Base-by-base conservation (phyloP, 2,113 vertebrate species). In the Falco punctatus region DNA sequence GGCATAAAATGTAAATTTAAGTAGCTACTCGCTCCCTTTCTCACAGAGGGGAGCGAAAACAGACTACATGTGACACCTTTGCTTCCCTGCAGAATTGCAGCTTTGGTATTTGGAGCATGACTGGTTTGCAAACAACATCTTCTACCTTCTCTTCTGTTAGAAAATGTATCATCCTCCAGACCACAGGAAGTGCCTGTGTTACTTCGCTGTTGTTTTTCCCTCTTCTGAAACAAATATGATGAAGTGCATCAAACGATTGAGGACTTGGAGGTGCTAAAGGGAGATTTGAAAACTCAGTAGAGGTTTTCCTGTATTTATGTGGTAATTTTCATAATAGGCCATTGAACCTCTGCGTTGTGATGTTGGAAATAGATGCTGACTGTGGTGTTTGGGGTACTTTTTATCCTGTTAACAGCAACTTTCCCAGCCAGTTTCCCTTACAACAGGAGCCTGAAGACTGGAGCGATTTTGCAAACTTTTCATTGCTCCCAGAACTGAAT, bases 401-500 rank as follows among this genome's bases (percentile, higher is more conserved):
- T 67, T 65, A 59, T 92, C 61, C 74, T 86, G 8, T 81, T 88
- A 71, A 46, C 51, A 83, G 24, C 44, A 93, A 27, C 27, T 42
- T 74, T 74, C 23, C 28, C 61, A 61, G 42, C 15, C 38, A 57
- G 64, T 52, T 62, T 92, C 72, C 57, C 46, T 94, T 86, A 58
- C 72, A 89, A 61, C 66, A 99, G 98, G 98, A 99, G 48, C 97
- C 98, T 33, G 96, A 96, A 52, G 98, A 98, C 94, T 98, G 98
- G 80, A 94, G 86, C 11, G 98, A 99, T 95, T 99, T 98, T 79
- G 93, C 82, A 74, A 88, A 93, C 7, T 98, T 99, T 96, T 98
- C 99, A 83, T 98, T 98, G 13, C 96, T 98, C 28, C 73, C 98
- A 10, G 94, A 88, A 67, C 98, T 98, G 90, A 98, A 98, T 83